These are phyloP conservation scores for Sipha maydis DNA, from an alignment of 2,888 invertebrate genomes.

Conservation along the genomic window DNA sequence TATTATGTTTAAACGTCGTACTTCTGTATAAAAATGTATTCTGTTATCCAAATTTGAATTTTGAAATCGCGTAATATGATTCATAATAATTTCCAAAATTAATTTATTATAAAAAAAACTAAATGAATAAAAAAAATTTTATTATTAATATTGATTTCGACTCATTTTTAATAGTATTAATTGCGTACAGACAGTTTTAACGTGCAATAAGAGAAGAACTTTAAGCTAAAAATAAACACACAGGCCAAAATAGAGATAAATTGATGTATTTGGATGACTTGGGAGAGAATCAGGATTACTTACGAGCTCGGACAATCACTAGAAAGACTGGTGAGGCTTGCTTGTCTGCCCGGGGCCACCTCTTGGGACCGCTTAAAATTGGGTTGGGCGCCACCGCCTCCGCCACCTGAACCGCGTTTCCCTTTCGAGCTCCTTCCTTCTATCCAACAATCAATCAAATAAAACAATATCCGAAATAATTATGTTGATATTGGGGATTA, in stretches of 20 bases:
- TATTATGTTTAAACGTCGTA: not conserved
- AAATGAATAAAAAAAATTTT: not conserved
- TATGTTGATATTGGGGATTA: constrained; percentile 16
- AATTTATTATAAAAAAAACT: not conserved
- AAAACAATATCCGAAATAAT: constrained; percentile 61
- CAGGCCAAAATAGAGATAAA: constrained; percentile 62
- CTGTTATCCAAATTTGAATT: not conserved
- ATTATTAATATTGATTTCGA: not conserved
- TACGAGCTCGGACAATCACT: constrained; percentile 61
- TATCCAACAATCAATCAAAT: constrained; percentile 62
- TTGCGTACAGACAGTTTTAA: constrained; percentile 59
- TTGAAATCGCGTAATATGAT: not conserved
- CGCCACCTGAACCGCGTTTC: constrained; percentile 61
- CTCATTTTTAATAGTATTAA: constrained; percentile 15
- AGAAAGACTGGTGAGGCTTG: constrained; percentile 61
- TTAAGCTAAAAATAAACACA: constrained; percentile 61
- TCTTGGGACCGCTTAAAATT: constrained; percentile 62
- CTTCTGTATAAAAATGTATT: not conserved
- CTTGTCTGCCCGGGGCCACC: constrained; percentile 62
- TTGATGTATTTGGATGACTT: constrained; percentile 60
- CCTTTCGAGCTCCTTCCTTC: constrained; percentile 62
- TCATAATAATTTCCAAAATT: not conserved
- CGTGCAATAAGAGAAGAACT: constrained; percentile 61
- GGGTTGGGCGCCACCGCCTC: constrained; percentile 62
- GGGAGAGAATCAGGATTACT: constrained; percentile 60